phyloP scores from a whole-genome alignment of 2,113 vertebrate genomes.

The Aix galericulata region DNA sequence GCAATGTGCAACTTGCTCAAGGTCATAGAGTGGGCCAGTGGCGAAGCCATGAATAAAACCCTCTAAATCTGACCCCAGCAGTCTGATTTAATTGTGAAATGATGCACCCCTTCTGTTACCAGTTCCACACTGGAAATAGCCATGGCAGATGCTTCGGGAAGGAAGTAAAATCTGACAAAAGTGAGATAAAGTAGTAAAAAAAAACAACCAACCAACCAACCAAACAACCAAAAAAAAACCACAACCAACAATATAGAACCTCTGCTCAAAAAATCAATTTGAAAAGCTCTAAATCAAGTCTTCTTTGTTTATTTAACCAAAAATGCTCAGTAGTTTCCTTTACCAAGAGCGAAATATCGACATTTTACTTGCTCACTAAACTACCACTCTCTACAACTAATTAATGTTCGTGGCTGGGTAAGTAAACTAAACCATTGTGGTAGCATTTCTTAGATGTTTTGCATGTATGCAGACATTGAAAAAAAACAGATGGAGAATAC shows the following conservation, averaged over 20 bases:
- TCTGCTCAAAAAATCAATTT: not conserved
- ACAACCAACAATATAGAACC: not conserved
- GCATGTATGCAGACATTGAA: conserved; percentile 54
- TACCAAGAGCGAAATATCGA: not conserved
- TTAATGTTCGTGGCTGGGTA: conserved; percentile 40
- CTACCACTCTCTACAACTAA: conserved; percentile 32
- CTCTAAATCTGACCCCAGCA: conserved; percentile 43
- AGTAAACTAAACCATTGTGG: conserved; percentile 69
- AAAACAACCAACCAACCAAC: not conserved
- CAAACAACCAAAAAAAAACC: too few species aligned
- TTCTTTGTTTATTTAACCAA: not conserved
- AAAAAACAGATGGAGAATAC: conserved; percentile 78
- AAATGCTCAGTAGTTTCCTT: not conserved
- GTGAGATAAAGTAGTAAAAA: not conserved
- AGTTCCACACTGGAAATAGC: conserved; percentile 43
- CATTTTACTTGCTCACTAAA: conserved; percentile 53
- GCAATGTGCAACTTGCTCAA: conserved; percentile 44
- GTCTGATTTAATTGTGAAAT: conserved; percentile 25
- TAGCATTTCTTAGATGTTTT: conserved; percentile 72
- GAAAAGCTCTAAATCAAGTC: not conserved
- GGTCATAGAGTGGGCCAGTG: conserved; percentile 53
- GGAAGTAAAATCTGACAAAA: not conserved
- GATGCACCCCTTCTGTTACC: conserved; percentile 13
- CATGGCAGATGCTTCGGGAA: conserved; percentile 31
- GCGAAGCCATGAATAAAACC: conserved; percentile 46